Evolutionary conservation across 2,113 vertebrate genomes (phyloP).

Genomic region (Microcebus tavaratra): DNA sequence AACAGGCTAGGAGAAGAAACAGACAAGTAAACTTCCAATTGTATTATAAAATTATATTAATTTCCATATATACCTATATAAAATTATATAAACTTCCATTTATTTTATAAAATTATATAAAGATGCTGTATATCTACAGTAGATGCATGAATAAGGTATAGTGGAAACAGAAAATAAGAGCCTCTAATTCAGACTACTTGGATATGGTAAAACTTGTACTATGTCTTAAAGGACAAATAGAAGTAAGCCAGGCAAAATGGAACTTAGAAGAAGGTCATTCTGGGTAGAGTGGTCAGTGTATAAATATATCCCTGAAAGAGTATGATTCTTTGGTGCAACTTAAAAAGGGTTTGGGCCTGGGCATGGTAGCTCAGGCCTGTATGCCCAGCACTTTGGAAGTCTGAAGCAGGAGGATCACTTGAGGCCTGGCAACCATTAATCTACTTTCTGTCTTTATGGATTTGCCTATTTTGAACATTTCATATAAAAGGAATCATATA

Average conservation of each 20-base stretch:
- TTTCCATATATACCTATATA: background rate
- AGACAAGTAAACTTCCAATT: background rate
- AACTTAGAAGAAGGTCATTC: background rate
- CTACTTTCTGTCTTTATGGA: no score
- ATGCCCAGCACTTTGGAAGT: no score
- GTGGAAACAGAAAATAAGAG: background rate
- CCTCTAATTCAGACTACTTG: background rate
- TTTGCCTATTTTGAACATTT: no score
- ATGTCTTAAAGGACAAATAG: background rate
- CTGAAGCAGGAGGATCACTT: no score
- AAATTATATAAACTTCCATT: background rate
- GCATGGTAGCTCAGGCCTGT: no score
- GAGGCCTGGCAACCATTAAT: no score
- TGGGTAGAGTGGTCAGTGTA: background rate
- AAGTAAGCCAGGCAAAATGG: background rate
- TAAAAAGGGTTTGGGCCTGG: background rate
- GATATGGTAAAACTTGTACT: background rate
- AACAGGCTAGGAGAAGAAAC: background rate
- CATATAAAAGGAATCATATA: no score
- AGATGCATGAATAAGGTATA: background rate
- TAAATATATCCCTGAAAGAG: background rate
- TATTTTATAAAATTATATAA: background rate
- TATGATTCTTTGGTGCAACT: background rate
- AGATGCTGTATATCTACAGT: background rate
- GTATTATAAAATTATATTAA: background rate